Conservation (phyloP, 2,888 invertebrate species). For the Petrolisthes manimaculis region DNA sequence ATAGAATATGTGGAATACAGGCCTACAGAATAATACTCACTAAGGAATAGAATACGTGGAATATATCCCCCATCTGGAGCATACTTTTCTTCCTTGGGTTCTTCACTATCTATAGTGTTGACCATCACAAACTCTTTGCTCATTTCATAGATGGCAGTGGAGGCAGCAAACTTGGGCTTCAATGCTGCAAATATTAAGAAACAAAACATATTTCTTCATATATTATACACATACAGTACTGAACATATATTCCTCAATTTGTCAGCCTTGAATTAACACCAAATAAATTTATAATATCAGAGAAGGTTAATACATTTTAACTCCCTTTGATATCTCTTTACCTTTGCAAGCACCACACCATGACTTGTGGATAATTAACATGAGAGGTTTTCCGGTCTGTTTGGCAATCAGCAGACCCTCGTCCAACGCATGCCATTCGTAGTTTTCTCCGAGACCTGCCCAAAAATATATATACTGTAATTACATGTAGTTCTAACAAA, state of each 20-base stretch:
- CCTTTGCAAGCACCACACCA: conserved; percentile 79
- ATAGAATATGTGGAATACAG: background rate
- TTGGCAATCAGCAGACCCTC: conserved; percentile 66
- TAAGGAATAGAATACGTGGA: conserved; percentile 78
- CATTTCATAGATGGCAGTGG: conserved; percentile 74
- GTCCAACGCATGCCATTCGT: conserved; percentile 67
- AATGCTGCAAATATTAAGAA: conserved; percentile 70
- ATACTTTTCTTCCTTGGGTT: conserved; percentile 73
- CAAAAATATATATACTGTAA: background rate
- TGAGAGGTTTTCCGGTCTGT: conserved; percentile 73
- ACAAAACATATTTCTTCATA: no score
- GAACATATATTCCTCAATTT: no score
- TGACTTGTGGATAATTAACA: conserved; percentile 78
- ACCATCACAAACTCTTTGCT: conserved; percentile 79
- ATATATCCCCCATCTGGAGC: conserved; percentile 79
- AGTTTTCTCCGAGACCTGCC: conserved; percentile 67
- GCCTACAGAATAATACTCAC: conserved; percentile 67
- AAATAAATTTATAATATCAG: no score
- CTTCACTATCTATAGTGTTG: conserved; percentile 76
- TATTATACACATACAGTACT: no score
- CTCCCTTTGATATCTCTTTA: conserved; percentile 61
- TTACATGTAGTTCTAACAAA: no score
- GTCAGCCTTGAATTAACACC: no score
- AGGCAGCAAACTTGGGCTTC: conserved; percentile 76
- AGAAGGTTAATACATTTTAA: no score